Evolutionary conservation across 2,888 invertebrate genomes (phyloP), one percentile per base, ranked within the genome.

Genomic region (Nomada flava): DNA sequence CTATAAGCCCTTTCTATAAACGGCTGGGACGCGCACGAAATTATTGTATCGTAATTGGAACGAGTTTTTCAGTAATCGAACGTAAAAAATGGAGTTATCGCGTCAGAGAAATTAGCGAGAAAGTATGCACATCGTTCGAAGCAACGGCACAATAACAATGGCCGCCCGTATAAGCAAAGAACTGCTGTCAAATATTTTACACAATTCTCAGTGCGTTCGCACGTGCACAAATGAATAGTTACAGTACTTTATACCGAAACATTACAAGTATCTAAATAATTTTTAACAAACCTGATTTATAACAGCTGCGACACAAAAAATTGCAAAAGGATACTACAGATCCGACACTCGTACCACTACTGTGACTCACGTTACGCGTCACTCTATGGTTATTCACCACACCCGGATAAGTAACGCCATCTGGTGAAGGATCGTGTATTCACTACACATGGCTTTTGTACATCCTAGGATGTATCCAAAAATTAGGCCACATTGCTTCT

Each of bases 321-420:
- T 42, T 47, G 26, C 42, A 50, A 76, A 47, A 29, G 23, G 36
- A 59, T 59, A 62, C 63, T 64, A 68, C 82, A 10, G 59, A 9
- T 84, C 76, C 52, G 73, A 65, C 70, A 63, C 71, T 74, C 79
- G 63, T 69, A 36, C 76, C 60, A 72, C 67, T 67, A 83, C 83
- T 88, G 86, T 89, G 89, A 89, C 75, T 89, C 89, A 90, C 89
- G 83, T 82, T 84, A 79, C 85, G 85, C 89, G 85, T 88, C 82
- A 89, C 89, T 82, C 76, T 82, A 68, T 86, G 84, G 80, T 86
- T 80, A 86, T 89, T 89, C 86, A 90, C 90, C 91, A 90, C 91
- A 90, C 90, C 91, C 91, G 88, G 76, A 29, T 57, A 55, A 13
- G 67, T 79, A 80, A 70, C 82, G 81, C 82, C 85, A 85, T 86